phyloP scores from a whole-genome alignment of 2,113 vertebrate species.

The Hemiprocne comata region DNA sequence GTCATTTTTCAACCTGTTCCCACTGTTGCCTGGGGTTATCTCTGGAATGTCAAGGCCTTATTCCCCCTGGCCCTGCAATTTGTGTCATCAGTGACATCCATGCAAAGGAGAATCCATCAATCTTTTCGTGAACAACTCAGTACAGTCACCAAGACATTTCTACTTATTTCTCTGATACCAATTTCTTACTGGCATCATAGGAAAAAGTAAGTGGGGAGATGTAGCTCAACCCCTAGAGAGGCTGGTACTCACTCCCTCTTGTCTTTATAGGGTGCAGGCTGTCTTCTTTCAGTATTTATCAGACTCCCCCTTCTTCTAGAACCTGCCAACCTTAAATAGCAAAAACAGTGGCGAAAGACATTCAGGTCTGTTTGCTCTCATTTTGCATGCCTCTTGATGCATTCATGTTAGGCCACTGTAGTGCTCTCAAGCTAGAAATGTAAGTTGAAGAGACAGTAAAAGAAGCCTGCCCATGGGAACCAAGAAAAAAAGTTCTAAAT shows the following conservation, averaged over 20 bases:
- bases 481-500: slow-evolving; percentile 40
- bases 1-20: slow-evolving; percentile 35
- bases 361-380: not conserved
- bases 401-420: not conserved
- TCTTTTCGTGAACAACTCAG: not conserved
- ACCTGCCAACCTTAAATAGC: not conserved
- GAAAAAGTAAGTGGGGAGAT: not conserved
- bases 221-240: not conserved
- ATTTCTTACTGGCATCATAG: slow-evolving; percentile 34
- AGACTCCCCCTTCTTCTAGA: not conserved
- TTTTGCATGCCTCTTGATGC: not conserved
- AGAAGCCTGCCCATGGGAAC: not conserved
- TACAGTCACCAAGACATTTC: not conserved
- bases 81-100: slow-evolving; percentile 15
- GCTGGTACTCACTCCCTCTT: not conserved
- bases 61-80: not conserved
- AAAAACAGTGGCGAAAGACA: not conserved
- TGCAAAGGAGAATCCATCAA: not conserved
- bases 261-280: not conserved
- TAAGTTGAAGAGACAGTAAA: slow-evolving; percentile 1
- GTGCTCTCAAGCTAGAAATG: not conserved
- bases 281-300: not conserved
- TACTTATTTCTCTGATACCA: not conserved
- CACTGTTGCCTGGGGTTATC: not conserved
- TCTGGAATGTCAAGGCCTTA: not conserved